These are phyloP conservation scores for Glossosoma conforme DNA, from an alignment of 1,140 invertebrate genomes.

Conservation along the genomic window DNA sequence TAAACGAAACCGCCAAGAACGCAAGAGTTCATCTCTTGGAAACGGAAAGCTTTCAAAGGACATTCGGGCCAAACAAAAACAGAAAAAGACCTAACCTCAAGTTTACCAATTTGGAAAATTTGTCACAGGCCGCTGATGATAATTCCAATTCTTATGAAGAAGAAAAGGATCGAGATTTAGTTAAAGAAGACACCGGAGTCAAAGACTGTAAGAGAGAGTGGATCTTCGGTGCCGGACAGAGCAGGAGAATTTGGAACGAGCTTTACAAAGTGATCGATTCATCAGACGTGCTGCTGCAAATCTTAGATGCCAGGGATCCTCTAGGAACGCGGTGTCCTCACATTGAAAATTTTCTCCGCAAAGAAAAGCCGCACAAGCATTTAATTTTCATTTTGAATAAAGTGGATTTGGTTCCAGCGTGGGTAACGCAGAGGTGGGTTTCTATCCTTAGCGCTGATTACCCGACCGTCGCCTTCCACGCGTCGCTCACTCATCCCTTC, in stretches of 20 bases:
- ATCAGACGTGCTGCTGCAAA: constrained; percentile 93
- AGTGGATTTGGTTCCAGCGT: constrained; percentile 92
- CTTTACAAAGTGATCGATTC: constrained; percentile 99
- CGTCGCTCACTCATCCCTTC: constrained; percentile 96
- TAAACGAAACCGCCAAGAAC: constrained; percentile 91
- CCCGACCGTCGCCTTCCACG: constrained; percentile 97
- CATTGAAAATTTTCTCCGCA: constrained; percentile 84
- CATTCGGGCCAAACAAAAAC: constrained; percentile 92
- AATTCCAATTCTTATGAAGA: constrained; percentile 72
- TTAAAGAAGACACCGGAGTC: constrained; percentile 76
- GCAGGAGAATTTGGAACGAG: constrained; percentile 98
- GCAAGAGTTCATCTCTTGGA: constrained; percentile 91
- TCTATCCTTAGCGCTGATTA: constrained; percentile 88
- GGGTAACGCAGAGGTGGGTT: constrained; percentile 97
- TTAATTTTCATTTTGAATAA: constrained; percentile 94
- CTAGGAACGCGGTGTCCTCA: constrained; percentile 91
- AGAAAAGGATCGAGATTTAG: constrained; percentile 75
- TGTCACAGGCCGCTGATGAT: constrained; percentile 66
- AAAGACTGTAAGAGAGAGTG: constrained; percentile 71
- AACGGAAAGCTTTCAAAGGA: constrained; percentile 88
- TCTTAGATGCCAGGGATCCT: constrained; percentile 92
- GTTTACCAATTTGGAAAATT: constrained; percentile 64
- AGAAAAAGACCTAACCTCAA: constrained; percentile 87
- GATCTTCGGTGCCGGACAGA: constrained; percentile 91
- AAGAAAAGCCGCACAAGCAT: constrained; percentile 93